Evolutionary conservation across 1,140 invertebrate species (phyloP).

Genomic region (Hypothenemus hampei): DNA sequence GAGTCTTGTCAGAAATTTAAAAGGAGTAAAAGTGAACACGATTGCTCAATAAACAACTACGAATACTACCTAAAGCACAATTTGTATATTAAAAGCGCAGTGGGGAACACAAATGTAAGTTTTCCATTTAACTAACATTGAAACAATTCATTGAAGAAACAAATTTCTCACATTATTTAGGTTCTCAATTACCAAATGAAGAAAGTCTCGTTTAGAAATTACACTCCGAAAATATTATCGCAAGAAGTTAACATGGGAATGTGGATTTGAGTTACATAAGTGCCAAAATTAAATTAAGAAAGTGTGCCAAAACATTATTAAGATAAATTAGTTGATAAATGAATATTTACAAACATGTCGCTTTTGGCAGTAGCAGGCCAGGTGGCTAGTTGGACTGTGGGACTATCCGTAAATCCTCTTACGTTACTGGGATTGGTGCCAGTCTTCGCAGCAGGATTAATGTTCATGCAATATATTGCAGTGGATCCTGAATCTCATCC

Average conservation of each 20-base stretch:
- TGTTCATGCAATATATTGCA: conserved; percentile 73
- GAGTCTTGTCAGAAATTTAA: conserved; percentile 5
- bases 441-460: conserved; percentile 70
- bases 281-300: conserved; percentile 11
- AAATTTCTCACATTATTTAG: conserved; percentile 5
- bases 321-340: conserved; percentile 5
- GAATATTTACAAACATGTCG: conserved; percentile 25
- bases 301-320: not conserved
- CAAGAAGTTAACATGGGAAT: conserved; percentile 45
- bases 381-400: conserved; percentile 34
- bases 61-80: conserved; percentile 55
- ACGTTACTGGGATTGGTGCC: conserved; percentile 70
- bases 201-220: conserved; percentile 57
- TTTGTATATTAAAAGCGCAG: conserved; percentile 55
- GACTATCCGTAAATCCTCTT: conserved; percentile 45
- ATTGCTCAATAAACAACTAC: conserved; percentile 27
- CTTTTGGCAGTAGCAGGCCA: conserved; percentile 31
- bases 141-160: not conserved
- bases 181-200: conserved; percentile 28
- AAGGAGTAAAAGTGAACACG: conserved; percentile 19
- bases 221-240: conserved; percentile 60
- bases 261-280: conserved; percentile 40
- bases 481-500: conserved; percentile 77
- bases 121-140: not conserved
- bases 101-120: conserved; percentile 40